Evolutionary conservation across 2,797 vertebrate genomes (phyloP).

Genomic region (Lepilemur ruficaudatus): DNA sequence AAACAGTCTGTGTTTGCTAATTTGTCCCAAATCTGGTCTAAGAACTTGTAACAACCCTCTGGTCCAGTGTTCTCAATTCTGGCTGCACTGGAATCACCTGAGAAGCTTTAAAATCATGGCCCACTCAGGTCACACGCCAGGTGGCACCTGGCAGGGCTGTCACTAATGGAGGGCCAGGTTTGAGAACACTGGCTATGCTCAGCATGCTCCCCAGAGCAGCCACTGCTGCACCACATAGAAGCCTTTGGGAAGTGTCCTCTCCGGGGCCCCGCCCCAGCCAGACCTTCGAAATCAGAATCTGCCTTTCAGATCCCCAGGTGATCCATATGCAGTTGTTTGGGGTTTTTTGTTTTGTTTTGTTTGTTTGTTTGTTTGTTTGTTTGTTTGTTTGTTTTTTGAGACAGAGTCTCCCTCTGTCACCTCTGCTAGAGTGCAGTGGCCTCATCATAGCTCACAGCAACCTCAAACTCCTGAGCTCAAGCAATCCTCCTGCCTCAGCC

Average conservation of each 20-base stretch:
- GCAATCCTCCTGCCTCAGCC: too few relatives aligned
- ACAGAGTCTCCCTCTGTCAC: background rate
- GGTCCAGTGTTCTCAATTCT: background rate
- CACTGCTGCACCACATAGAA: background rate
- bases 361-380: too few relatives aligned
- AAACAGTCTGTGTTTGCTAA: background rate
- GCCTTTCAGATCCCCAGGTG: background rate
- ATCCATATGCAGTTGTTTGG: background rate
- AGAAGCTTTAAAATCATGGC: background rate
- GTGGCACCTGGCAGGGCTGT: background rate
- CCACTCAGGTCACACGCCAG: background rate
- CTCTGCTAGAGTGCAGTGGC: background rate
- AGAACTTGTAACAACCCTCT: background rate
- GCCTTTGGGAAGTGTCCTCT: background rate
- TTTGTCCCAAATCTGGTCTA: background rate
- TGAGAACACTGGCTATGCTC: background rate
- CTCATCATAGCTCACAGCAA: too few relatives aligned
- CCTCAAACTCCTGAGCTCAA: too few relatives aligned
- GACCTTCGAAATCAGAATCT: background rate
- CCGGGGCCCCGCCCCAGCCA: background rate
- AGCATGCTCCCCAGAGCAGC: background rate
- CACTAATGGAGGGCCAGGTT: background rate
- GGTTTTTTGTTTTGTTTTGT: too few relatives aligned
- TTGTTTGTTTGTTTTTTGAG: too few relatives aligned
- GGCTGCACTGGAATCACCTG: background rate